Base-by-base conservation (phyloP, 1,140 invertebrate species). In the Saccostrea cuccullata region DNA sequence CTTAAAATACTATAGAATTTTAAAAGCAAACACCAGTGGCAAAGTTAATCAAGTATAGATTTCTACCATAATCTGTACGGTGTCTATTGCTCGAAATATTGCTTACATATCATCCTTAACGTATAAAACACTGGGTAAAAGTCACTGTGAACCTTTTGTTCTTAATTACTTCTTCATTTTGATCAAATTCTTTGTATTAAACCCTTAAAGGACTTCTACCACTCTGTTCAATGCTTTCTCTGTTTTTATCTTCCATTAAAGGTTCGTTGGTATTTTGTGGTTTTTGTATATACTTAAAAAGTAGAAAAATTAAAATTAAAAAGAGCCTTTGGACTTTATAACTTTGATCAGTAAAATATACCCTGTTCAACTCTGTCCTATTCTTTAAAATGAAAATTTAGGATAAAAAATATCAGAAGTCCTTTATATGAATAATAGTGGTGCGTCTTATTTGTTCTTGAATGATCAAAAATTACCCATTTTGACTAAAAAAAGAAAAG, bases 1-100 rank as follows among this genome's bases (percentile, higher is more conserved):
- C 30, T 64, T 77, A 77, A 77, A 77, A 77, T 77, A 77, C 70
- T 77, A 77, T 77, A 77, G 70, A 77, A 77, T 77, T 77, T 77
- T 77, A 77, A 77, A 77, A 77, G 70, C 70, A 77, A 77, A 77
- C 70, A 77, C 15, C 70, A 77, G 23, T 77, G 26, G 30, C 70
- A 77, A 67, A 67, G 47, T 67, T 67, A 23, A 67, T 67, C 60
- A 67, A 20, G 20, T 67, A 20, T 77, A 30, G 11, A 15, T 77
- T 6, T 77, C 11, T 13, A 36, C 26, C 30, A 67, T 67, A n/a
- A 67, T 77, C 70, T 77, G 70, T 8, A 36, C 70, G 11, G 70
- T 77, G 70, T 36, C 70, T 77, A 77, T 77, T 77, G 70, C 70
- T 77, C 26, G 70, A 77, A 36, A 77, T 77, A 77, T 77, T 77